Percentiles rank a stretch among this genome's conserved stretches.
Conservation (phyloP, 2,797 vertebrate genomes). For the Falco columbarius region DNA sequence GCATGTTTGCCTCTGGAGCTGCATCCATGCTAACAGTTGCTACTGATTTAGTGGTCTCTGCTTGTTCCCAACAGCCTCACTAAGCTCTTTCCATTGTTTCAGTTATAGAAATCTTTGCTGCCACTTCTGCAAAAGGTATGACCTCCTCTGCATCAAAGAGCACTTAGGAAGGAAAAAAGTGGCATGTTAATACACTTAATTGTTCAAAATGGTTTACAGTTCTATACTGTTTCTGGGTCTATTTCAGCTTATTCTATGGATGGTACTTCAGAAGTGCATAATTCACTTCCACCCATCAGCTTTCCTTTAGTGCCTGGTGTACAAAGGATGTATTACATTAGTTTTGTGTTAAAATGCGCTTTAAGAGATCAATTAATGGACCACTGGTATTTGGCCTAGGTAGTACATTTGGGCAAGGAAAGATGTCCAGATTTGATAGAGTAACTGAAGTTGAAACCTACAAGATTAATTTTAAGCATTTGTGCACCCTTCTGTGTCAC, state of each 20-base stretch:
- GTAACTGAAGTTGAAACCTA: not conserved
- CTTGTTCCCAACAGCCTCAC: slow-evolving; percentile 70
- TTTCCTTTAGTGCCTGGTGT: not conserved
- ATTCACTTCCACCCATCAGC: not conserved
- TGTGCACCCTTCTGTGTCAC: not conserved
- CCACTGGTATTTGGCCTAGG: not conserved
- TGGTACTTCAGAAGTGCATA: not conserved
- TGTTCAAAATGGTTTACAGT: not conserved
- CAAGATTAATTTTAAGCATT: not conserved
- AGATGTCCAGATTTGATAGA: not conserved
- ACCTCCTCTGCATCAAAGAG: not conserved
- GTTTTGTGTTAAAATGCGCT: not conserved
- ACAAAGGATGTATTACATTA: not conserved
- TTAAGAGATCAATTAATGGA: not conserved
- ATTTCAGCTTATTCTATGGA: not conserved
- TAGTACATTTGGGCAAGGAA: not conserved
- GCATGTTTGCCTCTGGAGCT: not conserved
- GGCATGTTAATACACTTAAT: not conserved
- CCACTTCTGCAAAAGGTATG: slow-evolving; percentile 64
- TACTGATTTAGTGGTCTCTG: slow-evolving; percentile 77
- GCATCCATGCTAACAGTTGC: slow-evolving; percentile 75
- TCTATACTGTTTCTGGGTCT: not conserved
- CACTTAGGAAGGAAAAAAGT: not conserved
- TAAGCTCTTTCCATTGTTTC: slow-evolving; percentile 62
- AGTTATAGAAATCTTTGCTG: slow-evolving; percentile 62